Evolutionary conservation across 2,113 vertebrate genomes (phyloP).

Genomic region (Taxidea taxus): DNA sequence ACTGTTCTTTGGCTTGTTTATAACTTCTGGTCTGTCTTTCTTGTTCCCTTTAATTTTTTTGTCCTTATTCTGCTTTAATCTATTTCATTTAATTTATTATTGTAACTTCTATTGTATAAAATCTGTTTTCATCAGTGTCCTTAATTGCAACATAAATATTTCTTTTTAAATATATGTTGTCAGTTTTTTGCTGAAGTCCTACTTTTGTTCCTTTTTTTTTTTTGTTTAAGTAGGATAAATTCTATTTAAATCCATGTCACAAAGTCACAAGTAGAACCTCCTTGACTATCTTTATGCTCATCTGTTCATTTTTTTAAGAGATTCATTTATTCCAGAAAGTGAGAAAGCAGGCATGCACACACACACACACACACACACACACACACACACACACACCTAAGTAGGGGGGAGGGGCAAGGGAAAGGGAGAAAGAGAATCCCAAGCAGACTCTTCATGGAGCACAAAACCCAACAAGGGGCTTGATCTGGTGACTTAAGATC

Average conservation of each 20-base stretch:
- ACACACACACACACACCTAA: too few species aligned
- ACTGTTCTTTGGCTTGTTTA: not conserved
- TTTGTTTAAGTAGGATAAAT: not conserved
- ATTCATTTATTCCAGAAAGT: not conserved
- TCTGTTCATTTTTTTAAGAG: not conserved
- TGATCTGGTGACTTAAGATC: not conserved
- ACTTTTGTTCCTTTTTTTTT: not conserved
- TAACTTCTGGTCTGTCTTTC: not conserved
- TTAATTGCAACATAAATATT: not conserved
- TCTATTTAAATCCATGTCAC: not conserved
- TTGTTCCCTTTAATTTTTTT: not conserved
- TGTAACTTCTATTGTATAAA: not conserved
- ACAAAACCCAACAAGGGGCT: not conserved
- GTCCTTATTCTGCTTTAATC: not conserved
- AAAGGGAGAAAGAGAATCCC: not conserved
- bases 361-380: too few species aligned
- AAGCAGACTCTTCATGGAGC: not conserved
- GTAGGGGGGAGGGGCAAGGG: not conserved
- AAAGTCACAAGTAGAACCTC: not conserved
- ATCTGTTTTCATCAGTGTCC: not conserved
- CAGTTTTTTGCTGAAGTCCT: not conserved
- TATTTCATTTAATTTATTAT: not conserved
- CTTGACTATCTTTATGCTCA: not conserved
- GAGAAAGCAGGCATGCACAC: fast-evolving
- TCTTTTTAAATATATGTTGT: not conserved